Percentiles rank a stretch among this genome's conserved stretches.
Evolutionary conservation across 2,113 vertebrate genomes (phyloP).

Genomic region (Sinosuthora webbiana): DNA sequence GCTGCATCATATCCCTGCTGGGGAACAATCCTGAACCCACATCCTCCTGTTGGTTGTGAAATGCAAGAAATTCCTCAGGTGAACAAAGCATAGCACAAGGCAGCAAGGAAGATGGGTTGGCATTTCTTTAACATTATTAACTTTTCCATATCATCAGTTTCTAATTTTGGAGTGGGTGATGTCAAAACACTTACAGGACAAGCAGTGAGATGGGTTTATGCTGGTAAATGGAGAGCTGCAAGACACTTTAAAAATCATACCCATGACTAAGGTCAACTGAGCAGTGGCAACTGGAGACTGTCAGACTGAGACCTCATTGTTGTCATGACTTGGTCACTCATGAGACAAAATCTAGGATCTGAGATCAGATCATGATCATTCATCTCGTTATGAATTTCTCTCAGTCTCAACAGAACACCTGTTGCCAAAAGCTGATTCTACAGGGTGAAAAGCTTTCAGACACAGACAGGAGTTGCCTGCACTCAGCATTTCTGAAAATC

Average conservation of each 20-base stretch:
- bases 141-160: constrained; percentile 26
- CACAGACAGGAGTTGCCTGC: not conserved
- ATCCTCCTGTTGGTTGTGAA: not conserved
- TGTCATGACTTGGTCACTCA: not conserved
- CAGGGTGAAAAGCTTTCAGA: not conserved
- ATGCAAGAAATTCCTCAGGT: not conserved
- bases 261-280: not conserved
- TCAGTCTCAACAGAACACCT: not conserved
- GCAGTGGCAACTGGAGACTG: not conserved
- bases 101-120: not conserved
- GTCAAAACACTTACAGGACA: constrained; percentile 27
- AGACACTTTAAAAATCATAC: not conserved
- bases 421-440: not conserved
- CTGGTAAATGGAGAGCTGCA: not conserved
- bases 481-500: not conserved
- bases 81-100: not conserved
- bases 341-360: not conserved
- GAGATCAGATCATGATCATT: not conserved
- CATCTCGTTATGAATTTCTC: rapidly evolving
- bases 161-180: constrained; percentile 48
- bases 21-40: not conserved
- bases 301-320: not conserved
- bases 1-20: not conserved
- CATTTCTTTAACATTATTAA: constrained; percentile 25
- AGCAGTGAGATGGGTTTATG: constrained; percentile 3